Percentiles rank a stretch among this genome's conserved stretches.
Conservation (phyloP, 1,140 invertebrate species). For the Xylocopa sonorina region DNA sequence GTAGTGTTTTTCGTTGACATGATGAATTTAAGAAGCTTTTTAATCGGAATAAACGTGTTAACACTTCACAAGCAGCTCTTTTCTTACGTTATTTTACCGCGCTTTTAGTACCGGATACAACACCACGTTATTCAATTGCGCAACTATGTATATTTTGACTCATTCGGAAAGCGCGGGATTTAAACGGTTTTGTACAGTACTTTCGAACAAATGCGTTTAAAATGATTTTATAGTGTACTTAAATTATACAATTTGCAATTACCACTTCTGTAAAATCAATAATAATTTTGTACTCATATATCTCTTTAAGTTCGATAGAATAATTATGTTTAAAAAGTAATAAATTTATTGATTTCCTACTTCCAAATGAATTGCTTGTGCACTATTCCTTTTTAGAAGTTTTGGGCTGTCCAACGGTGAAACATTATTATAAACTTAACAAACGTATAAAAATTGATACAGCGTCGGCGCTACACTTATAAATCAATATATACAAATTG, state of each 20-base stretch:
- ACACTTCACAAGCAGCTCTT: neutral
- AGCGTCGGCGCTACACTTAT: neutral
- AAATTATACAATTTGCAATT: neutral
- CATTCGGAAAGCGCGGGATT: neutral
- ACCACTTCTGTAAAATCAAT: neutral
- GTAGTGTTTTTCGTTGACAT: conserved; percentile 21
- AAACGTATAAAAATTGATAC: neutral
- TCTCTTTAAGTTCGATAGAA: too few relatives aligned
- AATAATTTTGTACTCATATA: neutral
- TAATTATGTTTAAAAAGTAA: too few relatives aligned
- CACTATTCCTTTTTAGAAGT: neutral
- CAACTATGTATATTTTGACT: too few relatives aligned
- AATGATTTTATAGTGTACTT: neutral
- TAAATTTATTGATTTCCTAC: too few relatives aligned
- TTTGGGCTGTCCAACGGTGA: neutral
- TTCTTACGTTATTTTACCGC: neutral
- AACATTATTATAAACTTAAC: too few relatives aligned
- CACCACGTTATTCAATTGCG: neutral
- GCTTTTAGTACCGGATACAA: neutral
- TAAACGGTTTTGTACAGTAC: neutral
- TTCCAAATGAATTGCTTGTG: neutral
- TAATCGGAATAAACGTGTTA: rapidly evolving
- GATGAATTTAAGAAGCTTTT: neutral
- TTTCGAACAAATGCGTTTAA: neutral
- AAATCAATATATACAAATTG: neutral